Percentiles rank a stretch among this genome's conserved stretches.
Conservation (phyloP, 2,797 vertebrate genomes). For the Hyperoplus immaculatus region DNA sequence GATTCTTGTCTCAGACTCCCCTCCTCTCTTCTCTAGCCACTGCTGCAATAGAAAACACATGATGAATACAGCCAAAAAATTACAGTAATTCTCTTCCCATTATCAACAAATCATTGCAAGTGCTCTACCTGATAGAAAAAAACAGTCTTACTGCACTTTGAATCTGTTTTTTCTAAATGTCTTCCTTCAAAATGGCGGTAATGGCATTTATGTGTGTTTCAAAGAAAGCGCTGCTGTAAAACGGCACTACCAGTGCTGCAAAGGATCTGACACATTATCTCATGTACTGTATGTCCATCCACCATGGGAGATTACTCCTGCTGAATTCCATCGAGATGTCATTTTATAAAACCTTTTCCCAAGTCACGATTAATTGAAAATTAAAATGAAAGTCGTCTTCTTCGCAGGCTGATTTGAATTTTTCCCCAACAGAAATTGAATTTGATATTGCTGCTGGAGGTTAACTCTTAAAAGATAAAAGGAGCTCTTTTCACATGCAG, state of each 20-base stretch:
- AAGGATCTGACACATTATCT: constrained; percentile 27
- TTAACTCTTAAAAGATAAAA: constrained; percentile 20
- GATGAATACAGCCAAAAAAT: constrained; percentile 8
- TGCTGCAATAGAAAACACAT: not conserved
- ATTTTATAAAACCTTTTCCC: constrained; percentile 17
- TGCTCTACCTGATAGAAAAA: not conserved
- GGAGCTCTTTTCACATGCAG: not conserved
- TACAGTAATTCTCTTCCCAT: constrained; percentile 2
- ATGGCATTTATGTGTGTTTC: constrained; percentile 33
- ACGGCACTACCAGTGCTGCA: constrained; percentile 18
- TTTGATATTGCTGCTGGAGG: constrained; percentile 21
- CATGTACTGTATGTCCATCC: constrained; percentile 7
- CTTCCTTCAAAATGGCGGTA: constrained; percentile 1
- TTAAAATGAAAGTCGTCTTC: constrained; percentile 29
- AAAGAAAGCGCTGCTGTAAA: constrained; percentile 51
- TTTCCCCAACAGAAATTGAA: constrained; percentile 2
- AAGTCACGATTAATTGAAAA: constrained; percentile 38
- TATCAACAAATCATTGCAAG: constrained; percentile 3
- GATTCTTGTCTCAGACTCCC: not conserved
- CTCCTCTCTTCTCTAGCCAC: not conserved
- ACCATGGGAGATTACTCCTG: constrained; percentile 9
- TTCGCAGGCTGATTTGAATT: constrained; percentile 26
- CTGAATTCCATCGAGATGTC: constrained; percentile 26
- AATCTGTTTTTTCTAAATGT: too few species aligned
- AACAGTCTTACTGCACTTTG: constrained; percentile 2